Evolutionary conservation across 35 echinoderm and acorn worm species (phyloP), one percentile per base, ranked within the genome.

Genomic region (Chiridota heheva): DNA sequence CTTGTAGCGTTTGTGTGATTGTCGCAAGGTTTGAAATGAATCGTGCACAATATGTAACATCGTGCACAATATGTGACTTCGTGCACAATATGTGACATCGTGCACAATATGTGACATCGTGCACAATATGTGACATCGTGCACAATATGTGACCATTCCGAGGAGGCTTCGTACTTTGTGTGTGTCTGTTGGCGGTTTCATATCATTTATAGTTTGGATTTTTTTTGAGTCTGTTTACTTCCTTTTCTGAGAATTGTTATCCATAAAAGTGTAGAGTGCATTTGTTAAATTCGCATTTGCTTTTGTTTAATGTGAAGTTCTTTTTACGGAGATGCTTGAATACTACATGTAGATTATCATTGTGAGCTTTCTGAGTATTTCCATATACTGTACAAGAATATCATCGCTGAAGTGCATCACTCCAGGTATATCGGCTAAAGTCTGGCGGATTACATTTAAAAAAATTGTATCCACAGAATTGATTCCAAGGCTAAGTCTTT

Each of bases 281-380:
- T 42, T 80, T 46, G 7, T 35, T 59, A 44, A 92, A 92, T 58
- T 87, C 77, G 56, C 83, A 92, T 68, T 92, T 92, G 7, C 67
- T 16, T 40, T 53, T 67, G 40, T 82, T 92, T 5, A 86, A 18
- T 30, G 90, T 92, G 60, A 91, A 55, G 30, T 56, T 43, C n/a
- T 57, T 73, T 30, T 92, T 31, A 22, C 29, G 44, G 5, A 72
- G 27, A 46, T 44, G 69, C 33, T 72, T 5, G 39, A 72, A 43
- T 29, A 37, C 67, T 39, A 49, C 66, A 2, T 45, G 20, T 1
- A 90, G 36, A 8, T 78, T 40, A 15, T 5, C 7, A 68, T 83
- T 60, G 57, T 90, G 87, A 4, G 45, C 51, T 20, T 55, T 37
- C 28, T 31, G 53, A 7, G 74, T 66, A 7, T 61, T 68, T 1